Base-by-base conservation (phyloP, 2,113 vertebrate genomes). In the Ibidorhyncha struthersii region DNA sequence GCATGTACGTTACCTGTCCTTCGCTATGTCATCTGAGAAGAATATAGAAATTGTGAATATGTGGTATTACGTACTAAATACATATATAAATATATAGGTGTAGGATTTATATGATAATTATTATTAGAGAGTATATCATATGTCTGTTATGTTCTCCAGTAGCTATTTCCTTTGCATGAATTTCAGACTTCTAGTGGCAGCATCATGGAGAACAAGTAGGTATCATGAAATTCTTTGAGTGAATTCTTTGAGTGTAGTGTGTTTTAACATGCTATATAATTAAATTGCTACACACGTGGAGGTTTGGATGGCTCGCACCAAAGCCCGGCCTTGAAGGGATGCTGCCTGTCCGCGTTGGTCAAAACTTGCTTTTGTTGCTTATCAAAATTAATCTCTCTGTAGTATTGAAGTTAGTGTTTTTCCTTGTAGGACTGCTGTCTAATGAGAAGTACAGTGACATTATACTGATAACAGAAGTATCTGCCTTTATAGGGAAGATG, bases 341-440 rank as follows among this genome's bases (percentile, higher is more conserved):
- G 32, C 41, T 96, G 45, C 23, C 55, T 81, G 36, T 74, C 27
- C 50, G 12, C 50, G 84, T 78, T 78, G 36, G 43, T 78, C 55
- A 82, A 66, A 78, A 71, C 38, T 81, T 78, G 21, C 27, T 93
- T 93, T 63, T 91, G 45, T 83, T 87, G 61, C 25, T 49, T 66
- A 81, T 67, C 47, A 45, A 53, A 95, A 47, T 15, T 67, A 52
- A 52, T 72, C 8, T 87, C 34, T 71, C 32, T 38, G 20, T 79
- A 45, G 18, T 66, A 55, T 9, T 67, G 20, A 74, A 86, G 50
- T 50, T 70, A 27, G 29, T 65, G 32, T 5, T 86, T 72, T 74
- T 56, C 32, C 30, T 36, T 61, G 27, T 58, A 82, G 41, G 58
- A 73, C 21, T 86, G n/a, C 69, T 82, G 45, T 67, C 34, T 91